phyloP scores from a whole-genome alignment of 2,797 vertebrate species.

The Dendrocincla tyrannina region DNA sequence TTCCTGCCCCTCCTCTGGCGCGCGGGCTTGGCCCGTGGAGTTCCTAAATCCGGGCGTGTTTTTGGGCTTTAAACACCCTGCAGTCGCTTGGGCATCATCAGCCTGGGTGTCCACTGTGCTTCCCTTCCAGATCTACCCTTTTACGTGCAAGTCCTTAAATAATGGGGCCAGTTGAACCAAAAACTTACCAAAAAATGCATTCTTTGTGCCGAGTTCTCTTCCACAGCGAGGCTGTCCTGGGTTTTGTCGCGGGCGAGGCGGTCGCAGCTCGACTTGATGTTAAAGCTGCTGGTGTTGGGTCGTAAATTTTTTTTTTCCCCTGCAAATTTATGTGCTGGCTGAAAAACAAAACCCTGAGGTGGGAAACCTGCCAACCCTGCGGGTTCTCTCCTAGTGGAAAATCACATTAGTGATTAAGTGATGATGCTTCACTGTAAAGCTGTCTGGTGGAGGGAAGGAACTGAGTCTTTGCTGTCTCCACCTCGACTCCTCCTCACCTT shows the following conservation, averaged over 20 bases:
- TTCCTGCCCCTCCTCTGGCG: background rate
- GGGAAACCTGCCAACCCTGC: background rate
- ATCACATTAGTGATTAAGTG: slow-evolving; percentile 20
- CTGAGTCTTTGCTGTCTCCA: background rate
- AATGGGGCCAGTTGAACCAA: accelerated
- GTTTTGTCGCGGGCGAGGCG: accelerated
- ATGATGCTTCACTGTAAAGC: background rate
- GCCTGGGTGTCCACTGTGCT: background rate
- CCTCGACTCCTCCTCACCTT: background rate
- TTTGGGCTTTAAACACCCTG: background rate
- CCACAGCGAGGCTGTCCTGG: accelerated
- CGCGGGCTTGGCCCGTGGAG: background rate
- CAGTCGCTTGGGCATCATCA: background rate
- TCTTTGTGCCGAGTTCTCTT: background rate
- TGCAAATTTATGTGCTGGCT: background rate
- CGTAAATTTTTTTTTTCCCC: background rate
- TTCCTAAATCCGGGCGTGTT: background rate
- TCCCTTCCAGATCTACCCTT: background rate
- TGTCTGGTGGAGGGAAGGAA: background rate
- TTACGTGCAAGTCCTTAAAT: background rate
- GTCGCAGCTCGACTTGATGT: background rate
- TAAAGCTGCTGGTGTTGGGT: background rate
- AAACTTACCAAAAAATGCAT: accelerated
- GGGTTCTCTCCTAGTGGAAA: background rate
- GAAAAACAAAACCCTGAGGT: slow-evolving; percentile 1